These are phyloP conservation scores for Nesoenas mayeri DNA, from an alignment of 2,113 vertebrate species.

Conservation along the genomic window DNA sequence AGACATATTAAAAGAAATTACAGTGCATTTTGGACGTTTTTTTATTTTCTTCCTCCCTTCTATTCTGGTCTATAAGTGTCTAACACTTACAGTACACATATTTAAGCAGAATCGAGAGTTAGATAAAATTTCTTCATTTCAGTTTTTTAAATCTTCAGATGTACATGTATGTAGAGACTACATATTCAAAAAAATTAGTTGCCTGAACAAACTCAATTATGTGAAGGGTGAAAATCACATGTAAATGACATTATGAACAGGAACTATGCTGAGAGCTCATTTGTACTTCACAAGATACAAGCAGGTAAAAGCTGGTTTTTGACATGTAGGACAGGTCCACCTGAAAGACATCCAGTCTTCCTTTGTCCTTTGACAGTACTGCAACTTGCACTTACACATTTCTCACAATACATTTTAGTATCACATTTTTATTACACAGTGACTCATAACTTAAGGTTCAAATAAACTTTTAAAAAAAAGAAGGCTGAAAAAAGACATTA, in stretches of 20 bases:
- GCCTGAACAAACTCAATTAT: slow-evolving; percentile 56
- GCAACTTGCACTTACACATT: neutral
- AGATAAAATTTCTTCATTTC: slow-evolving; percentile 9
- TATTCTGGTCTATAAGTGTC: neutral
- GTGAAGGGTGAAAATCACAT: slow-evolving; percentile 48
- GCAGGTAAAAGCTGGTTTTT: slow-evolving; percentile 25
- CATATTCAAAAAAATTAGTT: slow-evolving; percentile 51
- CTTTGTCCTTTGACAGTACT: neutral
- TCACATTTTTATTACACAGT: neutral
- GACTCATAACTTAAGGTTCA: neutral
- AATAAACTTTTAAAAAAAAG: neutral
- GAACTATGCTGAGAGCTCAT: neutral
- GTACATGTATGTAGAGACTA: neutral
- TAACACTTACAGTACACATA: neutral
- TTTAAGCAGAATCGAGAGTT: neutral
- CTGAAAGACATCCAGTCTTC: neutral
- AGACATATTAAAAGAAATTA: neutral
- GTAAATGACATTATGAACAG: slow-evolving; percentile 22
- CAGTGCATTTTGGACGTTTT: neutral
- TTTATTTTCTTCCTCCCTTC: slow-evolving; percentile 35
- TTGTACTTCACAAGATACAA: slow-evolving; percentile 7
- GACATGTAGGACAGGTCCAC: neutral
- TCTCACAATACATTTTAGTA: neutral
- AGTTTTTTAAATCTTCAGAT: slow-evolving; percentile 21
- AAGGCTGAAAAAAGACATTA: neutral